Percentiles rank a stretch among this genome's conserved stretches.
Conservation (phyloP, 2,113 vertebrate genomes). For the Paralichthys olivaceus region DNA sequence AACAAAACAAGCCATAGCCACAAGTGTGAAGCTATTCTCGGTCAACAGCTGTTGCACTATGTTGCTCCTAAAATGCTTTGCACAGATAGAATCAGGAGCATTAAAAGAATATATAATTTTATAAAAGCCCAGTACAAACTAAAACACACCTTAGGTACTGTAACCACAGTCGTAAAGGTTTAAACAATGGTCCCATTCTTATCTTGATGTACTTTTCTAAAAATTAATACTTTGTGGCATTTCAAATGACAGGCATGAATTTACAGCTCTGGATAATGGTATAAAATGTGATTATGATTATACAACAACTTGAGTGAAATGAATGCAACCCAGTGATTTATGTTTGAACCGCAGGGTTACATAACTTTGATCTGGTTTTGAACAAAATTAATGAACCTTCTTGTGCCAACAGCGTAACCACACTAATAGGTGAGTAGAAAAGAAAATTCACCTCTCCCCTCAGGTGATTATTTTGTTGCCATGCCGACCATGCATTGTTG, state of each 20-base stretch:
- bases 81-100: background rate
- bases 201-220: background rate
- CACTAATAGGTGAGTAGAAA: conserved; percentile 15
- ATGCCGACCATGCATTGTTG: conserved; percentile 10
- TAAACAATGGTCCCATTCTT: background rate
- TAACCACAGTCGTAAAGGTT: background rate
- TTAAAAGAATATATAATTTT: background rate
- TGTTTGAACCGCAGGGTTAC: background rate
- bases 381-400: background rate
- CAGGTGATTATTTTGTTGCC: conserved; percentile 48
- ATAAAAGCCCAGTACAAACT: too few species aligned
- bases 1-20: background rate
- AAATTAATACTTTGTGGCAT: background rate
- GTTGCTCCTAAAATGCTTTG: background rate
- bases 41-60: background rate
- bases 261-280: background rate
- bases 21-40: background rate
- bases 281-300: background rate
- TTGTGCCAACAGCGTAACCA: background rate
- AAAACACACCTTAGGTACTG: background rate
- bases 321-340: background rate
- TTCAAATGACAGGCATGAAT: background rate
- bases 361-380: background rate
- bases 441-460: conserved; percentile 41
- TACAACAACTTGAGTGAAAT: background rate